Conservation (phyloP, 2,888 invertebrate genomes). For the Leistus spinibarbis region DNA sequence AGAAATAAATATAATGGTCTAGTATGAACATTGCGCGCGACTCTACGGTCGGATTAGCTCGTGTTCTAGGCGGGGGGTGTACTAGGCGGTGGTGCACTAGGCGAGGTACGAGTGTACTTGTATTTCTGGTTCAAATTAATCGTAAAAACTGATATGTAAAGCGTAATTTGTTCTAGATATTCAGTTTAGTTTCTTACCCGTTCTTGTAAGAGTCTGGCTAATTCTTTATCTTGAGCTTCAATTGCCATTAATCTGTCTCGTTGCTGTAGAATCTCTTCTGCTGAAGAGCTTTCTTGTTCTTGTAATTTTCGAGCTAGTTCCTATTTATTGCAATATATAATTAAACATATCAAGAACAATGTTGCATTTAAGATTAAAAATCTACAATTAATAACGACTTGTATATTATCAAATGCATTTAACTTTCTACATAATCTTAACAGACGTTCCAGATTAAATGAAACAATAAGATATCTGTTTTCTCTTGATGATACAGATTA, state of each 20-base stretch:
- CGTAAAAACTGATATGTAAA: too few species aligned
- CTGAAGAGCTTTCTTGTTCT: conserved; percentile 71
- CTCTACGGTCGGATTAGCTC: too few species aligned
- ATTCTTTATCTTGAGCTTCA: conserved; percentile 79
- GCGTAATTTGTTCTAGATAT: too few species aligned
- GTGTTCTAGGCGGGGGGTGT: too few species aligned
- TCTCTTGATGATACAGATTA: neutral
- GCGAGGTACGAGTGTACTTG: too few species aligned
- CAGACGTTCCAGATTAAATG: neutral
- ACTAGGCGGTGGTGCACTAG: too few species aligned
- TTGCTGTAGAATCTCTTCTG: conserved; percentile 62
- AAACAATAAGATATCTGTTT: neutral
- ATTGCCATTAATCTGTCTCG: conserved; percentile 72
- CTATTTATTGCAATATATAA: conserved; percentile 51
- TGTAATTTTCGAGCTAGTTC: conserved; percentile 77
- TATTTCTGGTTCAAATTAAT: too few species aligned
- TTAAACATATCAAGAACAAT: neutral
- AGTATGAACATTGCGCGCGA: too few species aligned
- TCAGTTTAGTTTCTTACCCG: conserved; percentile 55
- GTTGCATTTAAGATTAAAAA: neutral
- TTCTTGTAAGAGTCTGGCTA: conserved; percentile 78
- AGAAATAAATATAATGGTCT: too few species aligned
- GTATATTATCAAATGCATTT: neutral
- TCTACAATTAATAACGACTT: neutral
- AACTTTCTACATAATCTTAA: neutral